These are phyloP conservation scores for Uropsilus gracilis DNA, from an alignment of 2,113 vertebrate species.

Conservation along the genomic window DNA sequence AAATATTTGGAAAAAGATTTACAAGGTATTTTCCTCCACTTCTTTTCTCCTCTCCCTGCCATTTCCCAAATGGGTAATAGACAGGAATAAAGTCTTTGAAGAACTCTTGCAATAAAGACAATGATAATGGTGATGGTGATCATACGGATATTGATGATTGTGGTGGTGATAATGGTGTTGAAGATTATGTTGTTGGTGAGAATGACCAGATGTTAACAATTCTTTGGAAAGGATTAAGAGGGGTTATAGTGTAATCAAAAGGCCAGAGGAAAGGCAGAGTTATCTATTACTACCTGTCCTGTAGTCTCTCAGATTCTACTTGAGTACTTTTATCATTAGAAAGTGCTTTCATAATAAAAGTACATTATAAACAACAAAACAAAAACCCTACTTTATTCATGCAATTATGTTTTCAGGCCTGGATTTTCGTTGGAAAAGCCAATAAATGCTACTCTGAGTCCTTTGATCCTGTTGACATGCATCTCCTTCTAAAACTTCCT, in stretches of 20 bases:
- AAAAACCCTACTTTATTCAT: background rate
- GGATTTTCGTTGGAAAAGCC: background rate
- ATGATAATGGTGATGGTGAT: background rate
- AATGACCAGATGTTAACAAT: background rate
- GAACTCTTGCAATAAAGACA: too few relatives aligned
- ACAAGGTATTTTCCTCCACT: too few relatives aligned
- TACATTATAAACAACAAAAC: background rate
- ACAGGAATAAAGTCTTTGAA: too few relatives aligned
- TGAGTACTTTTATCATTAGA: background rate
- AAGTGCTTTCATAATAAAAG: background rate
- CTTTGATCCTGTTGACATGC: background rate
- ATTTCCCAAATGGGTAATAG: too few relatives aligned
- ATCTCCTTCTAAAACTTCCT: background rate
- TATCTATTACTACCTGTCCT: background rate
- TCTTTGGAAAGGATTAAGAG: background rate
- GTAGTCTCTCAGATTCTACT: background rate
- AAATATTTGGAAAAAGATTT: too few relatives aligned
- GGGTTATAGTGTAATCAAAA: background rate
- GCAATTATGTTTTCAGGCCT: background rate
- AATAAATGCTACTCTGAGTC: background rate
- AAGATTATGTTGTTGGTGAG: background rate
- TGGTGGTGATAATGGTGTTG: background rate
- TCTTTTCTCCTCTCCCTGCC: too few relatives aligned
- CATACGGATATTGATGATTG: background rate
- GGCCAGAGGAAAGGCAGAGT: background rate